These are phyloP conservation scores for Leptinotarsa peninsularis DNA, from an alignment of 2,888 invertebrate species.

Conservation along the genomic window DNA sequence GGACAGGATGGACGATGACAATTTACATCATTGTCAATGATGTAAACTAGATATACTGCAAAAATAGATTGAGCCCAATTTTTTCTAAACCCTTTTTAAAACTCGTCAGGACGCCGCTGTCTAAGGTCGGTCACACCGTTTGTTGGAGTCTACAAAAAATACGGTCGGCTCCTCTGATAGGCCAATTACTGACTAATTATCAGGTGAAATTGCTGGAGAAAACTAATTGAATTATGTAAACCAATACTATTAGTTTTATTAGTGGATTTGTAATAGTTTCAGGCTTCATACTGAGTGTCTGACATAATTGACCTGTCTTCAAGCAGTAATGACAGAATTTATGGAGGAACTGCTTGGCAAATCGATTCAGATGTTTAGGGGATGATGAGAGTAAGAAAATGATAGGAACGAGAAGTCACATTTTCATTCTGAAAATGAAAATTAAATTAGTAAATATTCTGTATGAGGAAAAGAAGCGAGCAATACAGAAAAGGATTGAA, in stretches of 20 bases:
- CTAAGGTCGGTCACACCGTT: slow-evolving; percentile 8
- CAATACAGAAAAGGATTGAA: no score
- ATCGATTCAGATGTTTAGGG: background rate
- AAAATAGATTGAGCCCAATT: no score
- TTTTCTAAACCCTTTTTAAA: background rate
- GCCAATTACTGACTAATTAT: slow-evolving; percentile 45
- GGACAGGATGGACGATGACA: no score
- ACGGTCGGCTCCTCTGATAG: slow-evolving; percentile 31
- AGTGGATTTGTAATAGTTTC: slow-evolving; percentile 38
- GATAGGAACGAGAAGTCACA: no score
- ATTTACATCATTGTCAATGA: no score
- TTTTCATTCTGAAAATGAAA: no score
- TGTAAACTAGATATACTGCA: no score
- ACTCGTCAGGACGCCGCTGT: slow-evolving; percentile 1
- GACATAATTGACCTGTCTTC: slow-evolving; percentile 22
- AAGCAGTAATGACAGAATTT: slow-evolving; percentile 10
- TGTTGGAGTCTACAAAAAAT: slow-evolving; percentile 28
- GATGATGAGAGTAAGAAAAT: background rate
- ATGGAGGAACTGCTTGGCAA: background rate
- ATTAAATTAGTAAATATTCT: no score
- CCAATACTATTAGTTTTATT: slow-evolving; percentile 49
- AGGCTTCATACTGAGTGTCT: slow-evolving; percentile 16
- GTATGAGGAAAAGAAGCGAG: no score
- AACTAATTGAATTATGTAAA: slow-evolving; percentile 53
- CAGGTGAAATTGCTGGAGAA: slow-evolving; percentile 40